Base-by-base conservation (phyloP, 2,888 invertebrate species). In the Rotaria socialis region DNA sequence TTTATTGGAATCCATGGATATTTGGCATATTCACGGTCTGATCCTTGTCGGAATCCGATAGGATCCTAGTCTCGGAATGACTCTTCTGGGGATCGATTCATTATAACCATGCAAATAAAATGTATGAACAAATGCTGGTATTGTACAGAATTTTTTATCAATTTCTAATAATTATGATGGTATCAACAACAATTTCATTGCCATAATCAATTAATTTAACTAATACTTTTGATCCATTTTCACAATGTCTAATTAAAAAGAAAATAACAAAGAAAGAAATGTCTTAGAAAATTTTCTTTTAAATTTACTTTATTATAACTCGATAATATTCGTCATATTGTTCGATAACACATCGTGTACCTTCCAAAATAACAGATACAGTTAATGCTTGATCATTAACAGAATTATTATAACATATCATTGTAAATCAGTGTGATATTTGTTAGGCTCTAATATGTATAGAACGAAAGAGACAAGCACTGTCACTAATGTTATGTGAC, bases 151-250 rank as follows among this genome's bases (percentile, higher is more conserved):
- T 43, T 19, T 4, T 43, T 43, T 43, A 14, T 41, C 75, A 75
- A 41, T 41, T 75, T 16, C 2, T 75, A 75, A 75, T 75, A 75
- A 75, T 24, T 75, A 41, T 75, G 75, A 75, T 75, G 22, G n/a
- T 19, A 75, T 75, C 75, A 75, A 43, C 75, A 43, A 75, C 4
- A 75, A 75, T 41, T 75, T 75, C 75, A 43, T 75, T 43, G 6
- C 75, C 75, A 75, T 43, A 41, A 43, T 75, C 75, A 22, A 75
- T 43, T 8, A 41, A 16, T 75, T 75, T 41, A 75, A 75, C 75
- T 22, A 27, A 43, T 43, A 75, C 75, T 22, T 41, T 6, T 75
- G 75, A 75, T 75, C 14, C 43, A 41, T 14, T 22, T 43, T 75
- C 75, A 22, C 41, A 11, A 43, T 22, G 75, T 43, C 75, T 75